These are phyloP conservation scores for Dinoponera quadriceps DNA, from an alignment of 1,140 invertebrate species.

Conservation along the genomic window DNA sequence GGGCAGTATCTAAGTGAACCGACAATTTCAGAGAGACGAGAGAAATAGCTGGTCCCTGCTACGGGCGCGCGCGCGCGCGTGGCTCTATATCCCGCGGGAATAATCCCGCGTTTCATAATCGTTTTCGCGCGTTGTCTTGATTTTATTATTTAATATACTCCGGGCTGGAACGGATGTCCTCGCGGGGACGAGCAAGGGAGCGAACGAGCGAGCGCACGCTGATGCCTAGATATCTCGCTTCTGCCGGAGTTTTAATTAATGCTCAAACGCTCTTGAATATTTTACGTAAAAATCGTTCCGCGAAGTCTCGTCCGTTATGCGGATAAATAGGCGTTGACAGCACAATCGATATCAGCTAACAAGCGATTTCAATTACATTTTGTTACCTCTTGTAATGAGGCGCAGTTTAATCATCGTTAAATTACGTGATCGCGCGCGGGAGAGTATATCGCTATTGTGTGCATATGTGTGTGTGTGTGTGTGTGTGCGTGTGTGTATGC, in stretches of 20 bases:
- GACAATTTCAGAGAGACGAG: slow-evolving; percentile 48
- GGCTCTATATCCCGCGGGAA: slow-evolving; percentile 23
- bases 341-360: slow-evolving; percentile 46
- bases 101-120: slow-evolving; percentile 49
- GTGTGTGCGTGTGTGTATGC: not conserved
- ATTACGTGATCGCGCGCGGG: slow-evolving; percentile 47
- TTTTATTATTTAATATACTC: slow-evolving; percentile 37
- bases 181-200: too few relatives aligned
- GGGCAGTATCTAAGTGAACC: slow-evolving; percentile 40
- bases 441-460: not conserved
- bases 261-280: slow-evolving; percentile 41
- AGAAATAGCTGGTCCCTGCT: slow-evolving; percentile 26
- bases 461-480: not conserved
- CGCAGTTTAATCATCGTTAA: slow-evolving; percentile 61
- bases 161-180: too few relatives aligned
- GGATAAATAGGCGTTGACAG: slow-evolving; percentile 53
- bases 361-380: slow-evolving; percentile 61
- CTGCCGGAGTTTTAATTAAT: slow-evolving; percentile 51
- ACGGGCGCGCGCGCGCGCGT: too few relatives aligned
- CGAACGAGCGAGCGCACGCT: not conserved
- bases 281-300: slow-evolving; percentile 41
- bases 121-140: slow-evolving; percentile 26
- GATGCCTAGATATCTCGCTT: slow-evolving; percentile 27
- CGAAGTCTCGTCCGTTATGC: slow-evolving; percentile 37
- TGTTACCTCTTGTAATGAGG: slow-evolving; percentile 60